These are phyloP conservation scores for Xenopus tropicalis DNA, from an alignment of 2,113 vertebrate genomes.

Conservation along the genomic window UCB_Xtro_10.0 CM004447.2:63846501-63847000, in stretches of 20 bases:
- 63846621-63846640: constrained; percentile 76
- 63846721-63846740: constrained; percentile 92
- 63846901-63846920: too few relatives aligned
- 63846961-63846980: too few relatives aligned
- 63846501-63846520: constrained; percentile 72
- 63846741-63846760: constrained; percentile 90
- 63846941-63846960: too few relatives aligned
- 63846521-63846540: constrained; percentile 88
- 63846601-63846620: constrained; percentile 79
- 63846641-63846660: constrained; percentile 84
- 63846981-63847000: too few relatives aligned
- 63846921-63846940: too few relatives aligned
- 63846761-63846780: constrained; percentile 53
- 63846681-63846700: constrained; percentile 91
- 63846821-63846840: too few relatives aligned
- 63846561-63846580: constrained; percentile 89
- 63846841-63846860: too few relatives aligned
- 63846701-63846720: constrained; percentile 85
- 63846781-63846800: constrained; percentile 1
- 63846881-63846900: too few relatives aligned
- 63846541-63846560: constrained; percentile 89
- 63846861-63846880: too few relatives aligned
- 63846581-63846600: constrained; percentile 91
- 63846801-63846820: too few relatives aligned
- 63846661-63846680: constrained; percentile 90